These are phyloP conservation scores for Pollenia labialis DNA, from an alignment of 2,888 invertebrate species.

Conservation along the genomic window DNA sequence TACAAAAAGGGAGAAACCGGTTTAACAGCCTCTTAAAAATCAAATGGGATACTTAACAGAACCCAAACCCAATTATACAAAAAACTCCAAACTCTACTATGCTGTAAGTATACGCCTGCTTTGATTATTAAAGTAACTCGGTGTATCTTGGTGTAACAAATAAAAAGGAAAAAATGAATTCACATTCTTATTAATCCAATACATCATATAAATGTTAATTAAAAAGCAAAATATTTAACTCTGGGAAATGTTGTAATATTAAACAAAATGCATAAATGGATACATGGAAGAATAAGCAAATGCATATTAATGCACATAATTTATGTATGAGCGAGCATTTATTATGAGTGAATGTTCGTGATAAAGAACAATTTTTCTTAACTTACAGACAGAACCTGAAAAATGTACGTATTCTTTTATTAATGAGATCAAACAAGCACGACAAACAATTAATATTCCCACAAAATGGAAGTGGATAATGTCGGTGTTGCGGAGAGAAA, in stretches of 20 bases:
- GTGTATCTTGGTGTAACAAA: constrained; percentile 1
- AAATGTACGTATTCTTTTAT: background rate
- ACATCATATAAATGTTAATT: constrained; percentile 1
- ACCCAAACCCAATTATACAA: constrained; percentile 39
- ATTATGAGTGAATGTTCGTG: constrained; percentile 63
- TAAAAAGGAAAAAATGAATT: constrained; percentile 13
- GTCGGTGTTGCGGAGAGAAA: constrained; percentile 55
- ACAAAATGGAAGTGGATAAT: constrained; percentile 65
- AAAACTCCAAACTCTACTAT: constrained; percentile 39
- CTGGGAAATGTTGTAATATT: constrained; percentile 43
- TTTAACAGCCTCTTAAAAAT: constrained; percentile 65
- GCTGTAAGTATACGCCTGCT: background rate
- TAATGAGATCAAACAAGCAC: background rate
- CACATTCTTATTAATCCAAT: constrained; percentile 21
- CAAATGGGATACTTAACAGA: constrained; percentile 50
- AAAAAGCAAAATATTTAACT: constrained; percentile 23
- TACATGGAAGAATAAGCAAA: constrained; percentile 12
- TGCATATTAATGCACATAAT: constrained; percentile 30
- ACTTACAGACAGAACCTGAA: background rate
- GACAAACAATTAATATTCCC: constrained; percentile 4
- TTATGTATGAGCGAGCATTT: constrained; percentile 56
- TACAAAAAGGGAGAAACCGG: constrained; percentile 68
- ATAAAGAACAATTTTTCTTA: constrained; percentile 43
- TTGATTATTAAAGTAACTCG: constrained; percentile 7
- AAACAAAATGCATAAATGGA: constrained; percentile 13